Evolutionary conservation across 2,113 vertebrate genomes (phyloP).

Genomic region (Chaenogobius annularis): DNA sequence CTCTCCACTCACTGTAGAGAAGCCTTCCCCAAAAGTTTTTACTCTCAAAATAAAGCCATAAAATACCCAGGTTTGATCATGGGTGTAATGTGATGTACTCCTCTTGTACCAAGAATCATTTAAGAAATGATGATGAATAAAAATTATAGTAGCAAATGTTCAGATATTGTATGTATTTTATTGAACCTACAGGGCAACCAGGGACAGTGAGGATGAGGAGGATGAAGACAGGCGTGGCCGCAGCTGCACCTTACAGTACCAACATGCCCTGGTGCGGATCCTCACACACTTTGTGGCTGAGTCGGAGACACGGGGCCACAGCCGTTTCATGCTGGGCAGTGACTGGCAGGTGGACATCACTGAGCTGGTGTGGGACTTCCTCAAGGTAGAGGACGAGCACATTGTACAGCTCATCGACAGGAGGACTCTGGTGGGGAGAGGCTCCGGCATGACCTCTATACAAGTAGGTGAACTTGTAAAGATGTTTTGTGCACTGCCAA

Average conservation of each 20-base stretch:
- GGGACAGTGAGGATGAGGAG: constrained; percentile 94
- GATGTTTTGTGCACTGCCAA: neutral
- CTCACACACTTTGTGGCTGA: constrained; percentile 93
- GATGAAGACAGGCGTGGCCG: constrained; percentile 88
- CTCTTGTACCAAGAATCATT: neutral
- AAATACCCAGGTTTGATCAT: neutral
- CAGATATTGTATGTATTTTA: neutral
- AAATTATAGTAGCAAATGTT: neutral
- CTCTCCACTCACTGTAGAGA: neutral
- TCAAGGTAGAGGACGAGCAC: constrained; percentile 88
- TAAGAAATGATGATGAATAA: neutral
- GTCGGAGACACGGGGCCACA: constrained; percentile 81
- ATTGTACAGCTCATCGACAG: constrained; percentile 84
- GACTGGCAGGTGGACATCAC: constrained; percentile 96
- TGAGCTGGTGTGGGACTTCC: constrained; percentile 87
- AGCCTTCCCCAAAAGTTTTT: no score
- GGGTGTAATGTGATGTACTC: neutral
- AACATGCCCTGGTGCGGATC: constrained; percentile 88
- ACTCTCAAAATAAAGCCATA: neutral
- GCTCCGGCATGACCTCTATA: constrained; percentile 90
- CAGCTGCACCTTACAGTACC: constrained; percentile 90
- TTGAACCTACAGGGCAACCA: constrained; percentile 75
- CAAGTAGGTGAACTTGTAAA: constrained; percentile 78
- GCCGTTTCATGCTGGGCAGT: constrained; percentile 82
- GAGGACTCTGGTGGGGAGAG: constrained; percentile 83